These are phyloP conservation scores for Plusia festucae DNA, from an alignment of 2,888 invertebrate species.

Conservation along the genomic window DNA sequence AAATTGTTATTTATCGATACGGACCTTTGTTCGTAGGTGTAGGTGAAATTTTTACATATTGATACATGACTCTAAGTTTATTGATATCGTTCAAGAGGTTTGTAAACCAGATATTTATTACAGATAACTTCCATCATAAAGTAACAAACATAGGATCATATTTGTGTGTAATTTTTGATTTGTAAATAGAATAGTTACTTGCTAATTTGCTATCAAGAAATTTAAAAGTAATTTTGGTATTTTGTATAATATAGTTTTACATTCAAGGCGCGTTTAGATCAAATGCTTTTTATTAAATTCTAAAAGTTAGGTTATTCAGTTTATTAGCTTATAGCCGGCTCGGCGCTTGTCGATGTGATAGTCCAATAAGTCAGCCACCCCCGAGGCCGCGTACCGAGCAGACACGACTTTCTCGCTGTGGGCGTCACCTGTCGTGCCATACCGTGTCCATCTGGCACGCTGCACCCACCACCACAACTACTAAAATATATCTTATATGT, in stretches of 20 bases:
- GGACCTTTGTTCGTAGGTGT: constrained; percentile 28
- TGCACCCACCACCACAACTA: constrained; percentile 17
- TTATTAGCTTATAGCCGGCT: constrained; percentile 52
- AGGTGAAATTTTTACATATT: constrained; percentile 26
- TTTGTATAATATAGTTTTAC: background rate
- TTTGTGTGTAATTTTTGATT: background rate
- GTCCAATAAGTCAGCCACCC: constrained; percentile 60
- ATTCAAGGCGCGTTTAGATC: background rate
- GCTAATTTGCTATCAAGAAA: background rate
- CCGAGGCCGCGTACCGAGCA: constrained; percentile 58
- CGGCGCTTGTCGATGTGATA: constrained; percentile 43
- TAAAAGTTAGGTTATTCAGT: constrained; percentile 44
- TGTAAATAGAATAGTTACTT: background rate
- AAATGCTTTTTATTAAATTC: background rate
- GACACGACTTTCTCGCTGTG: constrained; percentile 78
- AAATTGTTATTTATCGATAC: constrained; percentile 43
- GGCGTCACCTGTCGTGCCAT: constrained; percentile 79
- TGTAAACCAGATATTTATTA: background rate
- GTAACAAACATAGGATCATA: background rate
- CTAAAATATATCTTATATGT: constrained; percentile 49
- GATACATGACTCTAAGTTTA: constrained; percentile 12
- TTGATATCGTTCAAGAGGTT: constrained; percentile 3
- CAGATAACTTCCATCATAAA: background rate
- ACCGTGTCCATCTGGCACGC: constrained; percentile 63
- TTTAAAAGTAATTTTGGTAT: too few relatives aligned